phyloP scores from a whole-genome alignment of 2,888 invertebrate species.

The Phoronis australis region DNA sequence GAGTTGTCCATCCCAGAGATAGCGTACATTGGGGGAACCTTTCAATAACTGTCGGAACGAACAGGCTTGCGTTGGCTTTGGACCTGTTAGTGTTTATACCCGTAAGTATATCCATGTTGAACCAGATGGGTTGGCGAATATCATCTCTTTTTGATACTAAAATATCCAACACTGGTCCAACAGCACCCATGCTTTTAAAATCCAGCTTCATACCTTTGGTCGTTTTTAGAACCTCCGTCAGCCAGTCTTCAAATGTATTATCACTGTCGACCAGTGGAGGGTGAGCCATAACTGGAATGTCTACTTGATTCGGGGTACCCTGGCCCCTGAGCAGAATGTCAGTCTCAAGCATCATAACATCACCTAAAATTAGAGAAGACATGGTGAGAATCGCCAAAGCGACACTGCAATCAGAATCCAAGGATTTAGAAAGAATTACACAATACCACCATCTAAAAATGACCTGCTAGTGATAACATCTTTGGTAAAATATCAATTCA shows the following conservation, averaged over 20 bases:
- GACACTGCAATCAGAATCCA: too few species aligned
- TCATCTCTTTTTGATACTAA: slow-evolving; percentile 18
- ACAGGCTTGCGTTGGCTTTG: slow-evolving; percentile 61
- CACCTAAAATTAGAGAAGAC: slow-evolving; percentile 53
- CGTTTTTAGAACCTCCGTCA: slow-evolving; percentile 59
- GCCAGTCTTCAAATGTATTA: slow-evolving; percentile 68
- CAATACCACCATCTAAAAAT: too few species aligned
- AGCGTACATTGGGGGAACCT: slow-evolving; percentile 64
- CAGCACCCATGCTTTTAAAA: slow-evolving; percentile 74
- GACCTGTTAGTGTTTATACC: slow-evolving; percentile 63
- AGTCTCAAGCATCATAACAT: slow-evolving; percentile 76
- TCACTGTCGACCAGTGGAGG: slow-evolving; percentile 70
- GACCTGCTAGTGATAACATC: too few species aligned
- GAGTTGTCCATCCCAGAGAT: slow-evolving; percentile 83
- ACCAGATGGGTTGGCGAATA: slow-evolving; percentile 65
- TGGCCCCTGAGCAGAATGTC: slow-evolving; percentile 65
- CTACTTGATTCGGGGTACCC: slow-evolving; percentile 48
- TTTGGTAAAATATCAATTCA: too few species aligned
- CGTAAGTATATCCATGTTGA: slow-evolving; percentile 79
- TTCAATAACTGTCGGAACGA: slow-evolving; percentile 60
- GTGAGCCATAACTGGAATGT: slow-evolving; percentile 80
- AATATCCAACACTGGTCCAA: slow-evolving; percentile 40
- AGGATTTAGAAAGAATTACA: too few species aligned
- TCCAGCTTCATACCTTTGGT: slow-evolving; percentile 71
- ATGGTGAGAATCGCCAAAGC: neutral